These are phyloP conservation scores for Valencia hispanica DNA, from an alignment of 2,797 vertebrate genomes.

Conservation along the genomic window DNA sequence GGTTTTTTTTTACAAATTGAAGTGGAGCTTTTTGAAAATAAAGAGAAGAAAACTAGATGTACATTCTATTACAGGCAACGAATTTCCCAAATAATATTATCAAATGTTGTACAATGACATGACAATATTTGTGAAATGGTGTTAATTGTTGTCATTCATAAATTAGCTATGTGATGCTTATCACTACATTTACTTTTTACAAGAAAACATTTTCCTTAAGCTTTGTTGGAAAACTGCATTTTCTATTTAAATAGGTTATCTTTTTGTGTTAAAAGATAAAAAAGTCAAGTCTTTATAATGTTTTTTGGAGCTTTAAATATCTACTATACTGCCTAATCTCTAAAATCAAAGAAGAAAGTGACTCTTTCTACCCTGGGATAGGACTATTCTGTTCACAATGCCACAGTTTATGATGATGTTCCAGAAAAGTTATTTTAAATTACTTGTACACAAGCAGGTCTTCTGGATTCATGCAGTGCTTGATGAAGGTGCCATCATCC, in stretches of 20 bases:
- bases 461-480: conserved; percentile 47
- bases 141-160: not conserved
- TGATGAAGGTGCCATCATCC: conserved; percentile 77
- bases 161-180: not conserved
- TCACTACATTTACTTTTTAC: not conserved
- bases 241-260: not conserved
- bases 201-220: not conserved
- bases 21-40: too few relatives aligned
- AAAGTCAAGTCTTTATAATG: conserved; percentile 29
- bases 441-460: conserved; percentile 58
- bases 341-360: conserved; percentile 51
- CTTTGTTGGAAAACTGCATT: not conserved
- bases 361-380: conserved; percentile 42
- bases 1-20: not conserved
- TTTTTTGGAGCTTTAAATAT: conserved; percentile 30
- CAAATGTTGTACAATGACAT: not conserved
- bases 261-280: conserved; percentile 14
- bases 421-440: conserved; percentile 66
- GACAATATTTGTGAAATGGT: not conserved
- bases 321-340: conserved; percentile 19
- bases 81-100: not conserved
- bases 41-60: not conserved
- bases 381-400: conserved; percentile 50
- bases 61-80: not conserved
- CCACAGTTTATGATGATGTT: conserved; percentile 36